Percentiles rank a stretch among this genome's conserved stretches.
Conservation (phyloP, 2,888 invertebrate genomes). For the Cylindroiulus punctatus region DNA sequence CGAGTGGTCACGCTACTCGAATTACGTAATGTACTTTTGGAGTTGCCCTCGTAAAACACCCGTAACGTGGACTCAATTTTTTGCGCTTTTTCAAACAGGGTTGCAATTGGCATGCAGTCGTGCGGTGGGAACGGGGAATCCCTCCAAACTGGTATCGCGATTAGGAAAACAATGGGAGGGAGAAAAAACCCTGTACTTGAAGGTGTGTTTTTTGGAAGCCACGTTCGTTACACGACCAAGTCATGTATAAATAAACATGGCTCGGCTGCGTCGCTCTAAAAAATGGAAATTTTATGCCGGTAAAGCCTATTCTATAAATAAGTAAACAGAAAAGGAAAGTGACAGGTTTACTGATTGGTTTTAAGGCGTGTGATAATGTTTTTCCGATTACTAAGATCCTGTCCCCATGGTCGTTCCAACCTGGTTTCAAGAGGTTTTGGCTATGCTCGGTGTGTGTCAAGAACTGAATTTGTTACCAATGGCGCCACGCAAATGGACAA, state of each 20-base stretch:
- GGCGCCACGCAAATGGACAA: background rate
- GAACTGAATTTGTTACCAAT: background rate
- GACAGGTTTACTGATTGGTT: slow-evolving; percentile 27
- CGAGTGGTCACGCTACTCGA: too few species aligned
- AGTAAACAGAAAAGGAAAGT: slow-evolving; percentile 7
- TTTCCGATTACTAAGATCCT: background rate
- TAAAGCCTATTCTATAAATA: slow-evolving; percentile 23
- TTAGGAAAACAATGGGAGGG: slow-evolving; percentile 36
- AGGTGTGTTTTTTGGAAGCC: slow-evolving; percentile 40
- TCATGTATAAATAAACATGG: slow-evolving; percentile 15
- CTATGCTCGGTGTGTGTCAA: background rate
- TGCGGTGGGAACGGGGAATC: slow-evolving; percentile 27
- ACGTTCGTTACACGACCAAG: slow-evolving; percentile 15
- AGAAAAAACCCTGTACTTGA: slow-evolving; percentile 27
- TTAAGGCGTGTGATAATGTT: background rate
- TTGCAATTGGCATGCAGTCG: slow-evolving; percentile 32
- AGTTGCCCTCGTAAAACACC: background rate
- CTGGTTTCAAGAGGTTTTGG: background rate
- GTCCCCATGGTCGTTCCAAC: background rate
- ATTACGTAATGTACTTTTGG: slow-evolving; percentile 22
- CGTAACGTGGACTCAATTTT: slow-evolving; percentile 33
- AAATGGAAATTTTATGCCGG: slow-evolving; percentile 34
- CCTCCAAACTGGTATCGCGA: background rate
- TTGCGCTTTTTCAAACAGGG: background rate
- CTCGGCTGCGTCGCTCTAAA: background rate